Evolutionary conservation across 2,797 vertebrate species (phyloP).

Genomic region (Manis javanica): DNA sequence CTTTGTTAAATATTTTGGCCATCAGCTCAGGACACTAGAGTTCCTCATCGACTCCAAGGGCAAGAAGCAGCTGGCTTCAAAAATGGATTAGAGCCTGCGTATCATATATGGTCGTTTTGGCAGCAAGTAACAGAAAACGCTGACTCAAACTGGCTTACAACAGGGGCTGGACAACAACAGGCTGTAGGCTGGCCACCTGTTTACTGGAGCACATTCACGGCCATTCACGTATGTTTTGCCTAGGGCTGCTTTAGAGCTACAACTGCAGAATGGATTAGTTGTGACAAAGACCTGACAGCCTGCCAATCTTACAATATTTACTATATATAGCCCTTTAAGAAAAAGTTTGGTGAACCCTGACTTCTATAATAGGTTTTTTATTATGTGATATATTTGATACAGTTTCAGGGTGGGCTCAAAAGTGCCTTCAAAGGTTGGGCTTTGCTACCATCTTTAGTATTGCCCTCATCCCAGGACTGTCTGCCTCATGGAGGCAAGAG

Average conservation of each 20-base stretch:
- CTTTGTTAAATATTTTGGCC: conserved; percentile 14
- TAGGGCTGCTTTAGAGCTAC: neutral
- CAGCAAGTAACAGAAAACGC: conserved; percentile 8
- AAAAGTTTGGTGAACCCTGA: neutral
- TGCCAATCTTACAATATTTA: conserved; percentile 8
- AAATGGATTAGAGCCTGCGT: neutral
- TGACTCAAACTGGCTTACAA: neutral
- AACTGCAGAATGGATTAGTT: neutral
- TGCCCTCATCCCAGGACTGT: neutral
- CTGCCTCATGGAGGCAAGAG: neutral
- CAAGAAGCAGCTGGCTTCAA: neutral
- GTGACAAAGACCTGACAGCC: neutral
- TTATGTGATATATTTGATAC: neutral
- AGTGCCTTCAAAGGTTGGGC: neutral
- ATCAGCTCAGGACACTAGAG: neutral
- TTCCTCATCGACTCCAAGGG: neutral
- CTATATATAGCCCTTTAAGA: neutral
- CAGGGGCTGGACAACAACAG: neutral
- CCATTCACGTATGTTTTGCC: neutral
- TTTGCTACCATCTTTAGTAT: neutral
- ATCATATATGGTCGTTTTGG: neutral
- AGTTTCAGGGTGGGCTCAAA: neutral
- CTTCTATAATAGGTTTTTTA: neutral
- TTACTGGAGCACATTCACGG: neutral
- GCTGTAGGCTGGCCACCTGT: neutral